Percentiles rank a stretch among this genome's conserved stretches.
phyloP scores from a whole-genome alignment of 1,140 invertebrate genomes.

The Cyphomyrmex costatus region DNA sequence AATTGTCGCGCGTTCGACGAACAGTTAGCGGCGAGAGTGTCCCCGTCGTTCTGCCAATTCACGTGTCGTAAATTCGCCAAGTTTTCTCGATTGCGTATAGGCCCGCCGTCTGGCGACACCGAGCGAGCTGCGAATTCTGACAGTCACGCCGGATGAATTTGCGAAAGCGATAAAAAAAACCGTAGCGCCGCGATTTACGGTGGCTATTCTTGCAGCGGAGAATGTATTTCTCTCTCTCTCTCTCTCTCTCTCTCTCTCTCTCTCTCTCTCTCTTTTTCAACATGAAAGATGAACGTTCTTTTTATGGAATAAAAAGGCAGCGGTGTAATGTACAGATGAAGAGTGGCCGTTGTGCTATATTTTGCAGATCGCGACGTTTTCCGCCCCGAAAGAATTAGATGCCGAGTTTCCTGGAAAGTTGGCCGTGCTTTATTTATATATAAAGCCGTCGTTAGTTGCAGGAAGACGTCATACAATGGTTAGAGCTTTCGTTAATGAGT shows the following conservation, averaged over 20 bases:
- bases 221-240: neutral
- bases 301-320: neutral
- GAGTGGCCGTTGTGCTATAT: neutral
- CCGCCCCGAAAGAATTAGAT: neutral
- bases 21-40: neutral
- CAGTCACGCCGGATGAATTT: conserved; percentile 7
- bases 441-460: conserved; percentile 35
- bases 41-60: neutral
- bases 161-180: neutral
- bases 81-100: neutral
- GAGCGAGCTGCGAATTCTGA: neutral
- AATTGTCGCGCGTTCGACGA: conserved; percentile 12
- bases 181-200: neutral
- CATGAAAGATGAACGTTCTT: neutral
- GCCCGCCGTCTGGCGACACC: too few relatives aligned
- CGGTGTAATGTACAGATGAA: neutral
- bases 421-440: conserved; percentile 37
- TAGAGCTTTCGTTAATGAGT: conserved; percentile 26
- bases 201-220: neutral
- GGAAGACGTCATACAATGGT: neutral
- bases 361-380: neutral
- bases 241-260: too few relatives aligned
- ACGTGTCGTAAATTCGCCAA: neutral
- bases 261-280: too few relatives aligned
- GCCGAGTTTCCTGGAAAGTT: conserved; percentile 11